phyloP scores from a whole-genome alignment of 2,888 invertebrate genomes.

The Lordiphosa andalusiaca region DNA sequence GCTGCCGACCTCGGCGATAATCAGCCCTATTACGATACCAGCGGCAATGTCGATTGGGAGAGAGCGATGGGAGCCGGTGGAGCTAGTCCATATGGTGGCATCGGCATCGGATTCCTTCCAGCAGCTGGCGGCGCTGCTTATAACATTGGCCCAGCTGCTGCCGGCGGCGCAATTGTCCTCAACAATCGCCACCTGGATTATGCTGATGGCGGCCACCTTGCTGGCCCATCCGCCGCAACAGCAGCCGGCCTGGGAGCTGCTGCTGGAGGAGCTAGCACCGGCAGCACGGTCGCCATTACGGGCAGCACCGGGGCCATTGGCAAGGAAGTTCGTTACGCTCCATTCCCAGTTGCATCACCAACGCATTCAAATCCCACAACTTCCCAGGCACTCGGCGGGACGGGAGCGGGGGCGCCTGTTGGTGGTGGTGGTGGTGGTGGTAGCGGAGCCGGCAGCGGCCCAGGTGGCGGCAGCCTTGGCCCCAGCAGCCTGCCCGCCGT shows the following conservation, averaged over 20 bases:
- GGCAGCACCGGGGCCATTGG: slow-evolving; percentile 79
- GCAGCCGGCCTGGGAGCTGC: slow-evolving; percentile 55
- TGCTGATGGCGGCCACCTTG: slow-evolving; percentile 77
- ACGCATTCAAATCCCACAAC: slow-evolving; percentile 82
- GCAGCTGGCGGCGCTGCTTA: slow-evolving; percentile 73
- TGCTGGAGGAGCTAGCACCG: slow-evolving; percentile 48
- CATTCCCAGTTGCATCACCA: slow-evolving; percentile 81
- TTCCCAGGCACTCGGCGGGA: slow-evolving; percentile 70
- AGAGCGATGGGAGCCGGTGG: slow-evolving; percentile 80
- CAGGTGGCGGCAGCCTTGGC: slow-evolving; percentile 71
- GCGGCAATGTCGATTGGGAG: slow-evolving; percentile 79
- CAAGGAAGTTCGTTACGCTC: slow-evolving; percentile 83
- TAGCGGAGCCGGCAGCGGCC: slow-evolving; percentile 41
- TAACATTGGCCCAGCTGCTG: slow-evolving; percentile 71
- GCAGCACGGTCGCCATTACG: slow-evolving; percentile 18
- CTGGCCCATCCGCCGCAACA: slow-evolving; percentile 75
- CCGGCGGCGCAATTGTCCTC: slow-evolving; percentile 66
- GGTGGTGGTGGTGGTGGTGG: slow-evolving; percentile 43
- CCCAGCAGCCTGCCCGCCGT: slow-evolving; percentile 59
- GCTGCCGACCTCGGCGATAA: slow-evolving; percentile 77
- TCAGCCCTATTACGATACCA: slow-evolving; percentile 79
- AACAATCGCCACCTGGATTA: slow-evolving; percentile 78
- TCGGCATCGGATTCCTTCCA: slow-evolving; percentile 73
- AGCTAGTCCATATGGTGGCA: slow-evolving; percentile 78
- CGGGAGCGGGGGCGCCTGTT: slow-evolving; percentile 51